These are phyloP conservation scores for Gallirallus australis DNA, from an alignment of 2,797 vertebrate species.

Conservation along the genomic window DNA sequence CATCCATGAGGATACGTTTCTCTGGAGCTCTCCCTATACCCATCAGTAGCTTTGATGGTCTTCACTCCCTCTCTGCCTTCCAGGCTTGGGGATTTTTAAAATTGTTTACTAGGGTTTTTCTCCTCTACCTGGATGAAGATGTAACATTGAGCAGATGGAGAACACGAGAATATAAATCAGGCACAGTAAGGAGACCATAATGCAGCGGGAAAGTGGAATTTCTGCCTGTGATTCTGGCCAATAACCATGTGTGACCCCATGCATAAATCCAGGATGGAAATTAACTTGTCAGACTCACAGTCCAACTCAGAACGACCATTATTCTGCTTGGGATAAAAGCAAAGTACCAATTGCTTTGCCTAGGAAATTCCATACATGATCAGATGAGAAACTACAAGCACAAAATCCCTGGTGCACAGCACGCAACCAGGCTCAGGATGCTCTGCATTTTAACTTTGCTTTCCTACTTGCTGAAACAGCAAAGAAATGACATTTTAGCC, in stretches of 20 bases:
- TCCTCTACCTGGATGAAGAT: background rate
- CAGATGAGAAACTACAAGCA: background rate
- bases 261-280: background rate
- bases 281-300: background rate
- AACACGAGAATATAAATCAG: background rate
- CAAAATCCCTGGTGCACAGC: background rate
- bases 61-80: background rate
- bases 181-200: background rate
- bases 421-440: background rate
- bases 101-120: constrained; percentile 7
- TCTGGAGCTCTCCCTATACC: background rate
- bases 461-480: background rate
- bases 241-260: background rate
- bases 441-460: background rate
- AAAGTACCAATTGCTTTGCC: background rate
- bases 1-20: background rate
- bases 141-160: constrained; percentile 13
- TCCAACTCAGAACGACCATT: background rate
- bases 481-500: background rate
- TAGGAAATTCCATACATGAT: background rate
- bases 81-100: background rate
- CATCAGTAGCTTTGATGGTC: background rate
- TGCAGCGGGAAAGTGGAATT: background rate
- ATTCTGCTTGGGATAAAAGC: background rate
- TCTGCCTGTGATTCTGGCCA: background rate